These are phyloP conservation scores for Limenitis camilla DNA, from an alignment of 2,888 invertebrate genomes.

Conservation along the genomic window DNA sequence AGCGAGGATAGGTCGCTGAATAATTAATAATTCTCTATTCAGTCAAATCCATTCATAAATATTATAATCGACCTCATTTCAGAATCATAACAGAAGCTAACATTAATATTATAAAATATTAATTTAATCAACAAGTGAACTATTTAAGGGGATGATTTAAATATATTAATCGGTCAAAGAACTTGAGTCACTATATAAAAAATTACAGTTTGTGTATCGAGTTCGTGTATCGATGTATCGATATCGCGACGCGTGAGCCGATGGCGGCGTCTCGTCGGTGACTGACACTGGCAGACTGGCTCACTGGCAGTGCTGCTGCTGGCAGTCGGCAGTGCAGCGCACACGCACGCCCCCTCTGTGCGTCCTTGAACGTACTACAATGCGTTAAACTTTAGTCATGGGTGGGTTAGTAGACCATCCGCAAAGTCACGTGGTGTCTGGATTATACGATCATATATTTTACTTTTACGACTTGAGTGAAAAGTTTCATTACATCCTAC, in stretches of 20 bases:
- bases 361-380: constrained; percentile 1
- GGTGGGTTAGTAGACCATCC: constrained; percentile 13
- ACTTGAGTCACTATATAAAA: neutral
- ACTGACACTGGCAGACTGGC: constrained; percentile 2
- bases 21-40: no score
- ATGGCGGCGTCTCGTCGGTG: constrained; percentile 7
- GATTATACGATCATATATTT: no score
- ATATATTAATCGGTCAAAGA: neutral
- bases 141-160: neutral
- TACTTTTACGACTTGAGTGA: no score
- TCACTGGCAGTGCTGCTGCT: neutral
- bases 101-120: neutral
- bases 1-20: no score
- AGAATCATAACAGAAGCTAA: neutral
- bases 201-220: neutral
- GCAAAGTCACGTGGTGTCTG: neutral
- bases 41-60: constrained; percentile 7
- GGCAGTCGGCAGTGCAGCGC: no score
- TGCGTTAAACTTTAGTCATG: neutral
- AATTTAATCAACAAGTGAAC: neutral
- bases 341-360: no score
- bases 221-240: neutral
- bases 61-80: constrained; percentile 18
- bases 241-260: constrained; percentile 2
- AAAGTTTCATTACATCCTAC: no score